Evolutionary conservation across 2,888 invertebrate species (phyloP), one percentile per base, ranked within the genome.

Genomic region (Piscicola geometra): DNA sequence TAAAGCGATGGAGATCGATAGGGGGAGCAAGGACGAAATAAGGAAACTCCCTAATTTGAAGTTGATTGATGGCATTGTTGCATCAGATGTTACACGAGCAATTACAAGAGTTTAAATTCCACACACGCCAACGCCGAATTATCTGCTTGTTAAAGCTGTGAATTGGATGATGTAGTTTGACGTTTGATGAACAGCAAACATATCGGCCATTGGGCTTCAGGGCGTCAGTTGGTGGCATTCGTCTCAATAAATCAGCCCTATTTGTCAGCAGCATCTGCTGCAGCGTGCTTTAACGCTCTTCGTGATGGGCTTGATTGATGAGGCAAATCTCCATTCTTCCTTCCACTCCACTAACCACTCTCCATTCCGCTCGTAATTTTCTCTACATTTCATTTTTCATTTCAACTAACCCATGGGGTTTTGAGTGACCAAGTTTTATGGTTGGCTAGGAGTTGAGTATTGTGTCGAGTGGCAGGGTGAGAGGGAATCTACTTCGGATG

Each of bases 191-290:
- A 56, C 25, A 41, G 41, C 41, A 15, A 41, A 41, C 41, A 41
- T 41, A 41, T 41, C 5, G 41, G 9, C 9, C 5, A 41, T 41
- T 41, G 41, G 60, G n/a, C n/a, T 3, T 56, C 5, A n/a, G n/a
- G 25, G n/a, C 60, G 60, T 21, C 60, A 56, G 60, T 56, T 56
- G 60, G 15, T 5, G 25, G 60, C 60, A 56, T 56, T 25, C 60
- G 25, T 56, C 60, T 25, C n/a, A 56, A 56, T 56, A 56, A 56
- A 56, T 56, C 60, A 56, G 60, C 3, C 60, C 60, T 25, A 56
- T 56, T 56, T 56, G 60, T 56, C 60, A 56, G 60, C 25, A 56
- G 15, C 60, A 56, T 56, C 60, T 56, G 60, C n/a, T 56, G n/a
- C 25, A 25, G 21, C 25, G 60, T 25, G 60, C 60, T 56, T 56